Conservation (phyloP, 2,797 vertebrate species). For the Neomorphus geoffroyi region DNA sequence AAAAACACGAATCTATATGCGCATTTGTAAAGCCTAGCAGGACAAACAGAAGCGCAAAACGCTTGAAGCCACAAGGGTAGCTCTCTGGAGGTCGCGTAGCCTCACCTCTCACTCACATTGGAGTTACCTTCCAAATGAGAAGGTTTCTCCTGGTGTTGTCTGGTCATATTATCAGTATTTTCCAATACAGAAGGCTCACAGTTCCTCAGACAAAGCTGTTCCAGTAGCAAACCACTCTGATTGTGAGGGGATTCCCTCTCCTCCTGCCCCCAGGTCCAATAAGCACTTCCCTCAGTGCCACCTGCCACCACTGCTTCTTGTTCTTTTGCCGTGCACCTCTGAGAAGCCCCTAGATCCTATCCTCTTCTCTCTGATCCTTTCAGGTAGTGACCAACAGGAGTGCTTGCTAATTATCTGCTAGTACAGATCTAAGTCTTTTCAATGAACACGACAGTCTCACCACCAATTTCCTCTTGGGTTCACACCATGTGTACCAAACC, state of each 20-base stretch:
- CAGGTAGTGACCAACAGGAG: neutral
- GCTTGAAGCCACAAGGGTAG: neutral
- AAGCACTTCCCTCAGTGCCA: neutral
- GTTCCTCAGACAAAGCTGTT: neutral
- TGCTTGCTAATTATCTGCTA: neutral
- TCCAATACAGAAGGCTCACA: accelerated
- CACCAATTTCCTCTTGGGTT: neutral
- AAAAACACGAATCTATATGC: neutral
- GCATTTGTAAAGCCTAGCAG: neutral
- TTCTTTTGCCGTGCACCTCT: neutral
- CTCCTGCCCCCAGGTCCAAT: accelerated
- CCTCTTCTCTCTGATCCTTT: too few species aligned
- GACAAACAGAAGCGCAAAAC: neutral
- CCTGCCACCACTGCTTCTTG: neutral
- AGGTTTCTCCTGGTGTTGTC: neutral
- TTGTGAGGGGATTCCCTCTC: neutral
- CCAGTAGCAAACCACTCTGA: neutral
- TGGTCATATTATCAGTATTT: accelerated
- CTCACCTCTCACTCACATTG: neutral
- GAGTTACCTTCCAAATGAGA: neutral
- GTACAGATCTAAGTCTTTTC: neutral
- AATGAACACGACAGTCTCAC: neutral
- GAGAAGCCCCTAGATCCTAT: neutral
- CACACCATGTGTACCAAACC: neutral
- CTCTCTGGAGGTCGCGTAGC: neutral